A percentile compares a stretch with the other conserved stretches of the same genome.
Conservation (phyloP, 2,888 invertebrate genomes). For the Sphaeridia pumilis region DNA sequence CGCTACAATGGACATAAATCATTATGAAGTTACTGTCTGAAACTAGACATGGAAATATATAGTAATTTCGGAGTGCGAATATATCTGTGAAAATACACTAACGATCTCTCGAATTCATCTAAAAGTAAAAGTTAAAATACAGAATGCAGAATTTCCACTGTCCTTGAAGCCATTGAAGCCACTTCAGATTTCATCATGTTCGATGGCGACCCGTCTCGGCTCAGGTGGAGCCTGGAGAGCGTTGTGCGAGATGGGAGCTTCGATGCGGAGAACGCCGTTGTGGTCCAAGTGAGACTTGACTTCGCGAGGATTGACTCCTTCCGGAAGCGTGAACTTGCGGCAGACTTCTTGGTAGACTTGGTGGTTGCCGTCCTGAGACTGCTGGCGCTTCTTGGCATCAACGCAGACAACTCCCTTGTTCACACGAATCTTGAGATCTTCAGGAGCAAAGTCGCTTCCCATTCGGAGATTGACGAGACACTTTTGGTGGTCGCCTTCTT, state of each 20-base stretch:
- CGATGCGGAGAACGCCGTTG: constrained; percentile 36
- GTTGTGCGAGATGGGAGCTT: constrained; percentile 28
- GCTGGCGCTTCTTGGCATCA: constrained; percentile 12
- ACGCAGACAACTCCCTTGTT: constrained; percentile 11
- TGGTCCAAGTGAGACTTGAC: constrained; percentile 34
- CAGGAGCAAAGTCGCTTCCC: constrained; percentile 34
- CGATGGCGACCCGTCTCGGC: constrained; percentile 33
- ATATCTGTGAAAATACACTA: too few relatives aligned
- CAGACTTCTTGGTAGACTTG: constrained; percentile 35
- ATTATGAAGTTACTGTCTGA: too few relatives aligned
- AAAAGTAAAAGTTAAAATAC: too few relatives aligned
- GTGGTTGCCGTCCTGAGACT: constrained; percentile 14
- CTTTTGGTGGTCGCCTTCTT: constrained; percentile 16
- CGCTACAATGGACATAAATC: too few relatives aligned
- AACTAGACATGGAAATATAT: too few relatives aligned
- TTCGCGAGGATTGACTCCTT: constrained; percentile 28
- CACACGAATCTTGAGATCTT: constrained; percentile 36
- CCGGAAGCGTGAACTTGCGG: constrained; percentile 35
- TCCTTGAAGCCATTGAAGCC: too few relatives aligned
- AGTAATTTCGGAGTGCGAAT: too few relatives aligned
- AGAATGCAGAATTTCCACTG: too few relatives aligned
- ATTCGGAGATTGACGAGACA: constrained; percentile 35
- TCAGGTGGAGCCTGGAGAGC: constrained; percentile 16
- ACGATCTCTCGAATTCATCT: too few relatives aligned
- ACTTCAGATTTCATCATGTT: not conserved